Percentiles rank a stretch among this genome's conserved stretches.
phyloP scores from a whole-genome alignment of 2,113 vertebrate genomes.

The Nothocercus nigrocapillus region DNA sequence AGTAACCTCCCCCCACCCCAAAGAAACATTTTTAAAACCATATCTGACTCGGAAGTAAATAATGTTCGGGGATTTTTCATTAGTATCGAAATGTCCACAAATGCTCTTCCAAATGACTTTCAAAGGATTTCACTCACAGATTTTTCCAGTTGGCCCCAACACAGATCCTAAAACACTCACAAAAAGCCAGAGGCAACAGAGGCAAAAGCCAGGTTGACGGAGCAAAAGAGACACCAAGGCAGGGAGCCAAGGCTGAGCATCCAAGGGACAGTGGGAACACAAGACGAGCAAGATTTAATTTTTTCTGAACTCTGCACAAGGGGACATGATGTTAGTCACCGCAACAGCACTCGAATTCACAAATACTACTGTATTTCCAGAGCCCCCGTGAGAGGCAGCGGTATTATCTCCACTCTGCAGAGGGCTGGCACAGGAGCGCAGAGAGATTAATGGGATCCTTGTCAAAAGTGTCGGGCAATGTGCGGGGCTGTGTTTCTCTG shows the following conservation, averaged over 20 bases:
- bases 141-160: not conserved
- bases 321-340: not conserved
- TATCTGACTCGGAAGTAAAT: not conserved
- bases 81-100: not conserved
- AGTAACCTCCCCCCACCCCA: not conserved
- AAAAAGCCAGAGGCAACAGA: not conserved
- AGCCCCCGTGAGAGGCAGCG: not conserved
- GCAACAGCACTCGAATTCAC: rapidly evolving
- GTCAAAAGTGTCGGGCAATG: not conserved
- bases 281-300: not conserved
- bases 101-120: not conserved
- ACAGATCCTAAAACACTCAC: rapidly evolving
- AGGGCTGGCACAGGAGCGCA: not conserved
- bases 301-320: not conserved
- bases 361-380: not conserved
- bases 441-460: not conserved
- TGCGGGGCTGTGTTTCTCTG: not conserved
- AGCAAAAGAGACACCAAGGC: too few relatives aligned
- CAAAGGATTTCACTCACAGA: too few relatives aligned
- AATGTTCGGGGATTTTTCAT: not conserved
- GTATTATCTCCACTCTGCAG: not conserved
- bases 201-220: not conserved
- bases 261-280: not conserved
- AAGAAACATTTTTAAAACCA: not conserved
- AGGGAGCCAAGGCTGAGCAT: not conserved